Percentiles rank a stretch among this genome's conserved stretches.
Evolutionary conservation across 2,113 vertebrate genomes (phyloP).

Genomic region (Pyxicephalus adspersus): DNA sequence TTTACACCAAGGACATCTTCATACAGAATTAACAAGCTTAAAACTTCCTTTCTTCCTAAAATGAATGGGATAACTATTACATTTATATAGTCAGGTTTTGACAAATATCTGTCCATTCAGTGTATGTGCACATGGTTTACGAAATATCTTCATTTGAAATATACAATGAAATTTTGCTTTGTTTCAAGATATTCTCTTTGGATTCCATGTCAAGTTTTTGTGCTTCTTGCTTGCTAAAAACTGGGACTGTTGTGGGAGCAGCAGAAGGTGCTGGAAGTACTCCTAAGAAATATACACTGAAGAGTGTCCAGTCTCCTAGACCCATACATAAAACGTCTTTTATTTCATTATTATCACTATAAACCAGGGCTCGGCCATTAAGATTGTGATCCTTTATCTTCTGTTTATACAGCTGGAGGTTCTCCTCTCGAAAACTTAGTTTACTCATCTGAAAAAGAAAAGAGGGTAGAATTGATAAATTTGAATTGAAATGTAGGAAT

Average conservation of each 20-base stretch:
- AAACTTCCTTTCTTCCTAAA: too few relatives aligned
- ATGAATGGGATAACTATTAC: too few relatives aligned
- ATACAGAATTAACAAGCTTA: too few relatives aligned
- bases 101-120: too few relatives aligned
- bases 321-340: constrained; percentile 53
- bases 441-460: constrained; percentile 53
- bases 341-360: constrained; percentile 55
- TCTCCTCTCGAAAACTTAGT: constrained; percentile 48
- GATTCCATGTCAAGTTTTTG: neutral
- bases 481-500: neutral
- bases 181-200: neutral
- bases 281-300: constrained; percentile 56
- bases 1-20: too few relatives aligned
- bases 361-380: constrained; percentile 53
- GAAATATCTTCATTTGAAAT: constrained; percentile 31
- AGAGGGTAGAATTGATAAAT: neutral
- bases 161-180: constrained; percentile 8
- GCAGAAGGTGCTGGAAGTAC: neutral
- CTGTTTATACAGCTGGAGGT: constrained; percentile 21
- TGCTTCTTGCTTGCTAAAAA: neutral
- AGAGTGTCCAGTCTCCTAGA: constrained; percentile 58
- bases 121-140: neutral
- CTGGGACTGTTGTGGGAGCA: neutral
- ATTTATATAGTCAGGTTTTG: too few relatives aligned
- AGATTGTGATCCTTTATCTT: constrained; percentile 46